Evolutionary conservation across 2,113 vertebrate species (phyloP), one percentile per base, ranked within the genome.

Genomic region (Percina caprodes): DNA sequence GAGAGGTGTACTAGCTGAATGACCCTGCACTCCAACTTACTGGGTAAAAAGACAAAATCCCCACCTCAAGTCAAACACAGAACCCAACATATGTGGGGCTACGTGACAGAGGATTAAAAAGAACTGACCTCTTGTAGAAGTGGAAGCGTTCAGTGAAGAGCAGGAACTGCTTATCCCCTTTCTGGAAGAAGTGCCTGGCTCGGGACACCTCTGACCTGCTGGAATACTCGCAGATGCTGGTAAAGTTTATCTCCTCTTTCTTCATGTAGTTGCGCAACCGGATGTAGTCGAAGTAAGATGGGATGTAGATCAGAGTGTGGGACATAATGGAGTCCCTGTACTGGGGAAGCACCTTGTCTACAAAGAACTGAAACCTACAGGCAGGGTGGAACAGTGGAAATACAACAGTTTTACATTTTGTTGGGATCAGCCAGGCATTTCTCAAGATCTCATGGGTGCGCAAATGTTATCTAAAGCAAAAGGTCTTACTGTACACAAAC

Each of bases 131-230:
- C 92, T 99, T 99, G 87, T 99, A 99, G 83, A 99, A 99, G 92
- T 99, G 97, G 93, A 99, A 99, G 45, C 98, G 97, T 86, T 99
- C 98, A 0, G 97, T 99, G 90, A 98, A 96, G 26, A 99, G 92
- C 23, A 99, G 85, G 63, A 99, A 98, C 82, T 96, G 97, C 72
- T 93, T 97, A 42, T 97, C 95, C 61, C 98, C 98, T 60, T 94
- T 96, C 74, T 96, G 95, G 69, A 99, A 99, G 89, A 95, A 96
- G 39, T 97, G 95, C 3, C 98, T 92, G 1, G 97, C 96, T 62
- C 96, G 95, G 80, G 96, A 97, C 81, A 99, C 89, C 0, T 91
- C 95, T 0, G 95, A 93, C 74, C 91, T 96, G 55, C 92, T 95
- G 0, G 96, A 96, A 86, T 99, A 99, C 85, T 99, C 98, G 87